phyloP scores from a whole-genome alignment of 2,888 invertebrate genomes.

The Periphyllus acericola region DNA sequence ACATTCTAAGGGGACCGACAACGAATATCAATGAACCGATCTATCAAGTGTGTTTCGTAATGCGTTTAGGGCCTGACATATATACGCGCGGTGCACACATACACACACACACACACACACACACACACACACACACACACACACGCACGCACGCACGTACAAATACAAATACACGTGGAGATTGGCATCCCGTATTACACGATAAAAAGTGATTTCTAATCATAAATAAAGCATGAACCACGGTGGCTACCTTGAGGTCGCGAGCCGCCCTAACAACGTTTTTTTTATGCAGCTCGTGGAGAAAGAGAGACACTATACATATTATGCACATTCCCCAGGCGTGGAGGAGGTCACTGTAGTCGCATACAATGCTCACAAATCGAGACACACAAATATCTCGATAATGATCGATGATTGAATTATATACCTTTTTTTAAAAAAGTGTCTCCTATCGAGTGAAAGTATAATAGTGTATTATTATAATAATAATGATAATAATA shows the following conservation, averaged over 20 bases:
- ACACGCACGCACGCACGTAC: no score
- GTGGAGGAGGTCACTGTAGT: conserved; percentile 34
- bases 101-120: neutral
- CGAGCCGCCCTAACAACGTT: conserved; percentile 30
- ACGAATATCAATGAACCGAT: conserved; percentile 60
- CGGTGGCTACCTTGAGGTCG: conserved; percentile 41
- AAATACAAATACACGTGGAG: conserved; percentile 14
- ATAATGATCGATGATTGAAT: conserved; percentile 59
- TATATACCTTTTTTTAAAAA: conserved; percentile 14
- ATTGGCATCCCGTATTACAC: conserved; percentile 58
- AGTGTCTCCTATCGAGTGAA: conserved; percentile 33
- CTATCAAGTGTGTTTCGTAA: conserved; percentile 59
- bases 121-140: no score
- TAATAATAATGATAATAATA: conserved; percentile 14
- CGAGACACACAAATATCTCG: conserved; percentile 33
- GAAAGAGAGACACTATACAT: conserved; percentile 20
- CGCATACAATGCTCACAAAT: conserved; percentile 29
- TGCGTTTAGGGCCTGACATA: conserved; percentile 31
- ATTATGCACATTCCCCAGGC: neutral
- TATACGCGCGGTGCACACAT: neutral
- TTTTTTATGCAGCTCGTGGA: conserved; percentile 25
- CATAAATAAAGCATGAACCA: conserved; percentile 60
- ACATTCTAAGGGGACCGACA: conserved; percentile 15
- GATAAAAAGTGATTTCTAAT: conserved; percentile 62
- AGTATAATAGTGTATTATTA: conserved; percentile 35